Conservation (phyloP, 92 coral and sea anemone species). For the Paragorgia papillata region DNA sequence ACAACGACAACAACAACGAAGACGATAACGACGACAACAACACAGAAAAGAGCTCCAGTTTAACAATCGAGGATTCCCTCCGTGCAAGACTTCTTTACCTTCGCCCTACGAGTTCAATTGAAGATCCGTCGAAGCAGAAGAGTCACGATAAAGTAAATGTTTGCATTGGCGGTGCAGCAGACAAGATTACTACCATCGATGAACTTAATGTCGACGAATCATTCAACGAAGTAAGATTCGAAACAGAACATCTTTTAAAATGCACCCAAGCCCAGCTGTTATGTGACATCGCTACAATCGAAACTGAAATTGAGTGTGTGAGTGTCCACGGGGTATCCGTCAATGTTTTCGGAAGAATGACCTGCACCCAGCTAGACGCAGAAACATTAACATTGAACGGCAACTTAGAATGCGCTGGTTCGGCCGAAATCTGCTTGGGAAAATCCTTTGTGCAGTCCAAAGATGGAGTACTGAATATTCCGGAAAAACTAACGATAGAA, state of each 20-base stretch:
- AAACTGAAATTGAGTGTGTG: constrained; percentile 53
- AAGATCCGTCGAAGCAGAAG: not conserved
- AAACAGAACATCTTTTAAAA: constrained; percentile 45
- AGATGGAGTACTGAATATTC: constrained; percentile 42
- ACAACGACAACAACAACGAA: too few relatives aligned
- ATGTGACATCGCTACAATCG: constrained; percentile 54
- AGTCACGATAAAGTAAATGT: constrained; percentile 40
- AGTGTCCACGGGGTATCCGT: constrained; percentile 47
- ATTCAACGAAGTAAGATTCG: constrained; percentile 46
- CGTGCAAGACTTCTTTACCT: constrained; percentile 43
- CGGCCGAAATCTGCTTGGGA: constrained; percentile 52
- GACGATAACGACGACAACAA: too few relatives aligned
- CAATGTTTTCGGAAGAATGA: constrained; percentile 50
- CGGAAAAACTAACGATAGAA: constrained; percentile 43
- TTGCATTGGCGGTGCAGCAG: constrained; percentile 50
- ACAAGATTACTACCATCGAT: constrained; percentile 29
- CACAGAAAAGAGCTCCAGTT: constrained; percentile 32
- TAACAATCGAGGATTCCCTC: constrained; percentile 51
- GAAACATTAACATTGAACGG: constrained; percentile 46
- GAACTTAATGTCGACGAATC: constrained; percentile 54
- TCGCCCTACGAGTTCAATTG: constrained; percentile 8
- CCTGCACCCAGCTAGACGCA: constrained; percentile 44
- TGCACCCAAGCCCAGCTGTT: constrained; percentile 51
- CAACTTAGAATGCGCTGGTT: constrained; percentile 54
- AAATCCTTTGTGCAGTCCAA: constrained; percentile 49